Conservation (phyloP, 2,797 vertebrate species). For the Tenualosa ilisha region DNA sequence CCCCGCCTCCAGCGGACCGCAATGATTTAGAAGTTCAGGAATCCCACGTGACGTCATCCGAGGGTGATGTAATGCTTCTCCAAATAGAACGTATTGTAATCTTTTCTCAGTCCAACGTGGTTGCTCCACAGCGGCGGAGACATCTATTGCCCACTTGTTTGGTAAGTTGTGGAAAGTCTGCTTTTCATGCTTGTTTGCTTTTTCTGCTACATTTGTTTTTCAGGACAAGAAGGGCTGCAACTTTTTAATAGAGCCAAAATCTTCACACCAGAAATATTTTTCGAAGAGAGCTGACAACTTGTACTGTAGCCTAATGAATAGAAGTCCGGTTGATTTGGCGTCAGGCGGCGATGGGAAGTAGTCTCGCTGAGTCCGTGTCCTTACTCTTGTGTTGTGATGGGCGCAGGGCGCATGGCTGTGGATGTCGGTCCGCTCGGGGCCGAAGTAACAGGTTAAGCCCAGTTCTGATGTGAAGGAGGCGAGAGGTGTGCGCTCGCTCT, state of each 20-base stretch:
- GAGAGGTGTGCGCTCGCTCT: neutral
- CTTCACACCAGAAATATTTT: constrained; percentile 43
- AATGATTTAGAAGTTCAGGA: constrained; percentile 99
- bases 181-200: neutral
- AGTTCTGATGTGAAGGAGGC: neutral
- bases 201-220: neutral
- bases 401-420: neutral
- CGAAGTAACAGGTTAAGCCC: neutral
- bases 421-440: neutral
- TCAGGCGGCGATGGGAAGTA: neutral
- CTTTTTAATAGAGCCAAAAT: neutral
- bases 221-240: neutral
- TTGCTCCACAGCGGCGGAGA: constrained; percentile 91
- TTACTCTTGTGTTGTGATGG: neutral
- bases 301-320: neutral
- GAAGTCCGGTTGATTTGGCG: neutral
- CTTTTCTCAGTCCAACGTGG: constrained; percentile 99
- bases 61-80: constrained; percentile 99
- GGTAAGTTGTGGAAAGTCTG: constrained; percentile 81
- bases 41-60: constrained; percentile 99
- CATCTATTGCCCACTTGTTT: constrained; percentile 90
- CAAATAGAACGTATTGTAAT: constrained; percentile 99
- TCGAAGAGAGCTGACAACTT: constrained; percentile 27
- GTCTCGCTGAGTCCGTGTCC: neutral
- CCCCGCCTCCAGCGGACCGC: constrained; percentile 82